Evolutionary conservation across 2,888 invertebrate genomes (phyloP).

Genomic region (Caenorhabditis doughertyi): DNA sequence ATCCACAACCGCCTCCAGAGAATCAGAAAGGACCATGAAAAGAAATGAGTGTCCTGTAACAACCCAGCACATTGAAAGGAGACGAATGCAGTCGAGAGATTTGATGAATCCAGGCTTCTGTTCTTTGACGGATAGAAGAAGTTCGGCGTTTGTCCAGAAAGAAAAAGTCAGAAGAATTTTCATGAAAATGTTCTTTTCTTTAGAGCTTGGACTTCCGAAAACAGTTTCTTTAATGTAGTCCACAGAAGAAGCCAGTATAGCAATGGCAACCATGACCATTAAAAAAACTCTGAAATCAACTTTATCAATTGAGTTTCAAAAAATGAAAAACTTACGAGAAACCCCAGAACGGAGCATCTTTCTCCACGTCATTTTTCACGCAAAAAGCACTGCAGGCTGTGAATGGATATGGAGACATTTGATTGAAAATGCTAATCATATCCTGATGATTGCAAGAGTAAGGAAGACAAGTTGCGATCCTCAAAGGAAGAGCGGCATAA

Average conservation of each 20-base stretch:
- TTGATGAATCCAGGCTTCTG: slow-evolving; percentile 63
- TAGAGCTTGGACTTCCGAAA: slow-evolving; percentile 2
- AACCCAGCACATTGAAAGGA: slow-evolving; percentile 74
- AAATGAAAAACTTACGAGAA: slow-evolving; percentile 40
- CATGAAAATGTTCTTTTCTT: slow-evolving; percentile 23
- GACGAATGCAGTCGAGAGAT: slow-evolving; percentile 70
- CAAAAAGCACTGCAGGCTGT: slow-evolving; percentile 41
- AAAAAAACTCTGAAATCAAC: slow-evolving; percentile 48
- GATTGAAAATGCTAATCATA: slow-evolving; percentile 41
- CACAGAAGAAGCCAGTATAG: slow-evolving; percentile 27
- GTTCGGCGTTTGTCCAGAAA: slow-evolving; percentile 32
- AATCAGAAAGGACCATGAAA: background rate
- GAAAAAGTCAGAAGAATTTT: slow-evolving; percentile 27
- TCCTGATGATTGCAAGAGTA: slow-evolving; percentile 24
- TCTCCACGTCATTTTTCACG: slow-evolving; percentile 38
- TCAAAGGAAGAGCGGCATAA: background rate
- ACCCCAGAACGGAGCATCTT: slow-evolving; percentile 52
- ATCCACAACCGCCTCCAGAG: background rate
- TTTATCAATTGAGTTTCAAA: background rate
- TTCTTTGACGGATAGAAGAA: slow-evolving; percentile 37
- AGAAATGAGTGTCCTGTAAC: slow-evolving; percentile 57
- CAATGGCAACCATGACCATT: slow-evolving; percentile 32
- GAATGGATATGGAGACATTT: slow-evolving; percentile 40
- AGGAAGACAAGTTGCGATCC: slow-evolving; percentile 43
- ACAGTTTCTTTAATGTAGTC: slow-evolving; percentile 48